Evolutionary conservation across 1,140 invertebrate species (phyloP).

Genomic region (Oncopeltus fasciatus): DNA sequence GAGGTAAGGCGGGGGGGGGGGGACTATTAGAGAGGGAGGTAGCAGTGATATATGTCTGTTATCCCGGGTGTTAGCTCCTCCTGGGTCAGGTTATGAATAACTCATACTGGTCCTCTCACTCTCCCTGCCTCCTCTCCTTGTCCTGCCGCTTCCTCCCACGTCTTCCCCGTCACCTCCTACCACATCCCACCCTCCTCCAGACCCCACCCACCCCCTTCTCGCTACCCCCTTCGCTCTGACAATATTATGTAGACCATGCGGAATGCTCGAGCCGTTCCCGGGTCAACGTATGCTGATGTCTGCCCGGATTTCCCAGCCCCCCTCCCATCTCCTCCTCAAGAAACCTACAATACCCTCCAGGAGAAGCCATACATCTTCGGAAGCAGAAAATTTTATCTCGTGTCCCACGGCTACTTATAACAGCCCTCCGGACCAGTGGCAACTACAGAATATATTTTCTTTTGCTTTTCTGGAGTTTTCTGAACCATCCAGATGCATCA

Average conservation of each 20-base stretch:
- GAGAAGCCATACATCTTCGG: too few species aligned
- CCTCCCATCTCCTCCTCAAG: too few species aligned
- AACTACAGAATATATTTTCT: too few species aligned
- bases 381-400: too few species aligned
- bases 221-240: neutral
- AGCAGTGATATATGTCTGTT: constrained; percentile 3
- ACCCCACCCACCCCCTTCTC: neutral
- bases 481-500: too few species aligned
- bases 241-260: constrained; percentile 3
- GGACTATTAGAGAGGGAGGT: constrained; percentile 5
- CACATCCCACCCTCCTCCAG: neutral
- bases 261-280: neutral
- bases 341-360: too few species aligned
- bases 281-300: constrained; percentile 7
- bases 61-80: constrained; percentile 4
- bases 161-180: too few species aligned
- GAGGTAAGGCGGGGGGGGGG: too few species aligned
- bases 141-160: neutral
- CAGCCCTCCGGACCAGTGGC: too few species aligned
- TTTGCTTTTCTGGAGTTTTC: too few species aligned
- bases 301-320: neutral
- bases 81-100: constrained; percentile 7
- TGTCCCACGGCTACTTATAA: too few species aligned
- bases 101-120: neutral
- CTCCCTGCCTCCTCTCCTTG: neutral